These are phyloP conservation scores for Phaetusa simplex DNA, from an alignment of 2,113 vertebrate species.

Conservation along the genomic window DNA sequence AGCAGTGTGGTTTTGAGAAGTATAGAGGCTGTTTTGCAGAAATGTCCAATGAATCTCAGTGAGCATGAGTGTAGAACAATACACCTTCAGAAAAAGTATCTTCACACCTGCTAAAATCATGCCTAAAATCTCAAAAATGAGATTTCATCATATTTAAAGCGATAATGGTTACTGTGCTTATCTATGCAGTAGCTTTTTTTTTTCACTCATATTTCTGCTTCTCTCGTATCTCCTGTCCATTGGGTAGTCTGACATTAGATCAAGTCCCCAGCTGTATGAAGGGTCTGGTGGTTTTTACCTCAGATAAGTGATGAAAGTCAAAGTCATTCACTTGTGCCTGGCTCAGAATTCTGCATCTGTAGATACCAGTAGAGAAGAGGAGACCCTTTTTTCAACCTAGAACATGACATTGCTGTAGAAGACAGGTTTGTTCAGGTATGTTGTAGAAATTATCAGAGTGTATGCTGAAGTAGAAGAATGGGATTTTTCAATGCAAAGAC, in stretches of 20 bases:
- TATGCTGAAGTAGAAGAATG: background rate
- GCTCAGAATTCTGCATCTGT: background rate
- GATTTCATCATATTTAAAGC: background rate
- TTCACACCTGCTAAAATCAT: background rate
- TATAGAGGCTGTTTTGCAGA: background rate
- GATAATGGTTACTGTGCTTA: background rate
- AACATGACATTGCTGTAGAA: background rate
- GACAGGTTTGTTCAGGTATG: background rate
- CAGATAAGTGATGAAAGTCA: background rate
- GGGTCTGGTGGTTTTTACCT: background rate
- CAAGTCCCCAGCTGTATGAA: rapidly evolving
- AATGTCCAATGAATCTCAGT: background rate
- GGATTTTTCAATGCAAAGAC: background rate
- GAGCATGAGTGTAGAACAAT: background rate
- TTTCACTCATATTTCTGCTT: background rate
- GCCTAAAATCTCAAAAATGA: background rate
- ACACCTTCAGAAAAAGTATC: background rate
- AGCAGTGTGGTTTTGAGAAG: background rate
- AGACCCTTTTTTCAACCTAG: background rate
- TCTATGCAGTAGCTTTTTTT: background rate
- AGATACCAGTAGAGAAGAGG: background rate
- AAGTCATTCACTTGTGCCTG: background rate
- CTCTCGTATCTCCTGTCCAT: background rate
- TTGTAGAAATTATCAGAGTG: background rate
- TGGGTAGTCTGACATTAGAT: background rate